Evolutionary conservation across 2,888 invertebrate species (phyloP).

Genomic region (Amblyjoppa proteus): DNA sequence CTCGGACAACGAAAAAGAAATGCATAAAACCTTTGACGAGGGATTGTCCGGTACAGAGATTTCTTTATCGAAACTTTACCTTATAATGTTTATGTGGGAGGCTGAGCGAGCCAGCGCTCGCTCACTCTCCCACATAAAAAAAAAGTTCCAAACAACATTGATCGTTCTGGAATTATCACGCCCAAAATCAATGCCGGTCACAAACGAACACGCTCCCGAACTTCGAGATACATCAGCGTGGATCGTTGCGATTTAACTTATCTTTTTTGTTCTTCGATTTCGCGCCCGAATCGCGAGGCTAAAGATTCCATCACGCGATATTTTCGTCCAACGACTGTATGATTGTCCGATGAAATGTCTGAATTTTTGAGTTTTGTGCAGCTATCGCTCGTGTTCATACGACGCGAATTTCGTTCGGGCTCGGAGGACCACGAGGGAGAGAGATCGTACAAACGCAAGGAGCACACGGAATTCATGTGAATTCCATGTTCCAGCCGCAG

Average conservation of each 20-base stretch:
- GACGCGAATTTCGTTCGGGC: background rate
- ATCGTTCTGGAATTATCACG: no score
- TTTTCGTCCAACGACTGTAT: constrained; percentile 14
- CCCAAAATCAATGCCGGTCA: background rate
- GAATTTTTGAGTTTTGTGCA: constrained; percentile 21
- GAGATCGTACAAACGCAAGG: background rate
- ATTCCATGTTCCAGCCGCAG: constrained; percentile 28
- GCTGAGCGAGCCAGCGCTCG: no score
- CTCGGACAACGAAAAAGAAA: background rate
- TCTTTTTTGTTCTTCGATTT: background rate
- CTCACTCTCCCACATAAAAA: no score
- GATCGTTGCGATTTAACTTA: background rate
- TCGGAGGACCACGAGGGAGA: background rate
- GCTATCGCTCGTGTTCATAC: constrained; percentile 17
- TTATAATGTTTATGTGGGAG: no score
- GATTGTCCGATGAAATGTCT: constrained; percentile 6
- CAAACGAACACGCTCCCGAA: background rate
- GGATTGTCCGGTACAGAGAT: background rate
- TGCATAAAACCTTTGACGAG: background rate
- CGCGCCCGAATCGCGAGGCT: background rate
- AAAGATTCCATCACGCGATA: constrained; percentile 45
- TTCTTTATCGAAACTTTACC: no score
- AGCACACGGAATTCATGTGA: constrained; percentile 23
- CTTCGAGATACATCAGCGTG: background rate
- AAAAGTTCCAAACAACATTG: no score